Conservation (phyloP, 2,113 vertebrate species). For the Dicentrarchus labrax region DNA sequence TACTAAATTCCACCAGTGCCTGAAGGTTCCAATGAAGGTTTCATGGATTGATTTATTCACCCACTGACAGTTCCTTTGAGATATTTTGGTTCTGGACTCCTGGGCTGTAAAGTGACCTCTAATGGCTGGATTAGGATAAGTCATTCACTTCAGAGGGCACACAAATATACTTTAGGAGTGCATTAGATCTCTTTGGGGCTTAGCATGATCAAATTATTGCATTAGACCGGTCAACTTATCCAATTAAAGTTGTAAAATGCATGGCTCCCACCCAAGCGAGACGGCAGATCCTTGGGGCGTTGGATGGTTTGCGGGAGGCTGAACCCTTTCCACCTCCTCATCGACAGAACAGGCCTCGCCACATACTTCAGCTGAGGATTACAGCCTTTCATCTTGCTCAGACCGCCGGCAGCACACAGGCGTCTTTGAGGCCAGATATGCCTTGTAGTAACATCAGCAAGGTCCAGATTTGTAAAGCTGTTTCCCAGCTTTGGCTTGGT, state of each 20-base stretch:
- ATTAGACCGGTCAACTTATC: conserved; percentile 77
- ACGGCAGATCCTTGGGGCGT: conserved; percentile 52
- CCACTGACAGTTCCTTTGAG: conserved; percentile 48
- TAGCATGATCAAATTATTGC: conserved; percentile 80
- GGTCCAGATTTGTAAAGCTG: conserved; percentile 53
- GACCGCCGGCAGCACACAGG: conserved; percentile 62
- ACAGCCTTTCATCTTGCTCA: conserved; percentile 72
- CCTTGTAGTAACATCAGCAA: conserved; percentile 67
- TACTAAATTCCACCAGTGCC: conserved; percentile 24
- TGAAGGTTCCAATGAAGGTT: conserved; percentile 29
- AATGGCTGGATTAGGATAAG: conserved; percentile 70
- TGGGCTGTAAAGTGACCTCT: conserved; percentile 65
- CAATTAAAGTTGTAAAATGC: conserved; percentile 78
- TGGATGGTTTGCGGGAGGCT: conserved; percentile 42
- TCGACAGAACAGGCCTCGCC: conserved; percentile 52
- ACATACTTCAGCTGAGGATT: conserved; percentile 70
- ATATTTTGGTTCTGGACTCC: conserved; percentile 56
- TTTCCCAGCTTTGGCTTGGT: conserved; percentile 61
- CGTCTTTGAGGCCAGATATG: conserved; percentile 69
- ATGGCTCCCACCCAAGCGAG: conserved; percentile 54
- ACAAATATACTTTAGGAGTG: conserved; percentile 63
- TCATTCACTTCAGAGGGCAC: conserved; percentile 65
- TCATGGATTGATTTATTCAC: conserved; percentile 53
- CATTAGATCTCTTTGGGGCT: conserved; percentile 73
- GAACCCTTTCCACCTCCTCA: conserved; percentile 59